These are phyloP conservation scores for Geotria australis DNA, from an alignment of 2,797 vertebrate species.

Conservation along the genomic window DNA sequence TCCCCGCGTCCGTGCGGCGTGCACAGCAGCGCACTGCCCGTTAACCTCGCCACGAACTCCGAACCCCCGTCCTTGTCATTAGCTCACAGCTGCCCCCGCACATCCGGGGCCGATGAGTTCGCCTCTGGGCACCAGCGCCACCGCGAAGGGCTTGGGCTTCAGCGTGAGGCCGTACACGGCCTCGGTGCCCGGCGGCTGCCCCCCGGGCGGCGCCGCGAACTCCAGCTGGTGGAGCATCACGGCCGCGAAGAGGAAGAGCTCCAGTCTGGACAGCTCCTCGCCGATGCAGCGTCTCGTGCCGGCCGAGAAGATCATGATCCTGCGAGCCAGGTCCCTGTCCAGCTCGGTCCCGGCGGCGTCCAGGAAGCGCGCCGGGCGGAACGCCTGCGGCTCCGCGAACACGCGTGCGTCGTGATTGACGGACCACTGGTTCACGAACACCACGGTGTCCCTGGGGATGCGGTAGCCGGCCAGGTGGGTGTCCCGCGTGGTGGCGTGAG, in stretches of 20 bases:
- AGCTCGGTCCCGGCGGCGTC: slow-evolving; percentile 9
- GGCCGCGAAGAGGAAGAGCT: slow-evolving; percentile 26
- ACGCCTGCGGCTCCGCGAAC: slow-evolving; percentile 23
- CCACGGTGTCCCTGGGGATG: slow-evolving; percentile 27
- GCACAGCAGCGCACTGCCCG: no score
- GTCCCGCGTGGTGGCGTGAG: slow-evolving; percentile 25
- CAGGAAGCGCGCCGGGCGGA: slow-evolving; percentile 22
- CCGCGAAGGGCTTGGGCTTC: slow-evolving; percentile 19
- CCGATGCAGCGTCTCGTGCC: slow-evolving; percentile 30
- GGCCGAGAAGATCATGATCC: slow-evolving; percentile 27
- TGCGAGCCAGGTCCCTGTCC: slow-evolving; percentile 14
- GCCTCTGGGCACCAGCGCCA: slow-evolving; percentile 11
- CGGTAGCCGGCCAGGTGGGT: slow-evolving; percentile 17
- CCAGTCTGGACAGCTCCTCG: slow-evolving; percentile 23
- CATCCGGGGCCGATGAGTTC: background rate
- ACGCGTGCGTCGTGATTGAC: slow-evolving; percentile 23
- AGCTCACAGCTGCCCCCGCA: no score
- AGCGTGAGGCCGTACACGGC: slow-evolving; percentile 21
- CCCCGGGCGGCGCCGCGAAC: slow-evolving; percentile 15
- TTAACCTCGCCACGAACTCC: no score
- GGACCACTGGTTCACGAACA: slow-evolving; percentile 44
- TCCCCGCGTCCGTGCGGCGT: no score
- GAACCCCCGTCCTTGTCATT: no score
- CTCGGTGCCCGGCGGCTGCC: slow-evolving; percentile 10
- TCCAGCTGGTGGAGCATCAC: slow-evolving; percentile 27